A percentile compares a stretch with the other conserved stretches of the same genome.
These are phyloP conservation scores for Trachelus tabidus DNA, from an alignment of 2,888 invertebrate genomes.

Conservation along the genomic window DNA sequence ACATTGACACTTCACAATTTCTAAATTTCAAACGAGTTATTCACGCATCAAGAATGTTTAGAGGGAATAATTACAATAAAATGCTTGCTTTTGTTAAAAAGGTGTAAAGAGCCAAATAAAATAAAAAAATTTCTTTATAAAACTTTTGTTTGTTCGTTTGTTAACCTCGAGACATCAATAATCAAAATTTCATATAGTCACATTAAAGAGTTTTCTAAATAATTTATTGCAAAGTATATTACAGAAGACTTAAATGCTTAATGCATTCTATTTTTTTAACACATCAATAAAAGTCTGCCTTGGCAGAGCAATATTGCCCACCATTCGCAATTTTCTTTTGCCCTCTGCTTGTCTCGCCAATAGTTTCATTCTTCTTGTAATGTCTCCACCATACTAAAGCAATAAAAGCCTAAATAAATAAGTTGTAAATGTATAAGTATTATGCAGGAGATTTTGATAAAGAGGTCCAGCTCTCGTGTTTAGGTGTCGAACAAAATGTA, in stretches of 20 bases:
- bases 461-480: neutral
- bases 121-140: neutral
- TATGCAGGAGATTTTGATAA: neutral
- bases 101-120: neutral
- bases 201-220: neutral
- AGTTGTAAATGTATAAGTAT: neutral
- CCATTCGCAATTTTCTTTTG: conserved; percentile 91
- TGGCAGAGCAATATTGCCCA: conserved; percentile 92
- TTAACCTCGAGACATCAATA: neutral
- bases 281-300: conserved; percentile 94
- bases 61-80: too few species aligned
- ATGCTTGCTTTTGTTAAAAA: too few species aligned
- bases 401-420: conserved; percentile 21
- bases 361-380: conserved; percentile 89
- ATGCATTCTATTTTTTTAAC: conserved; percentile 74
- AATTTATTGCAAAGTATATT: neutral
- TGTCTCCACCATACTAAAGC: conserved; percentile 89
- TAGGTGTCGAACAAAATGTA: neutral
- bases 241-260: neutral
- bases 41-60: too few species aligned
- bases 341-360: conserved; percentile 91
- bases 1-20: neutral
- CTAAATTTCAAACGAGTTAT: too few species aligned
- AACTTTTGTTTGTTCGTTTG: neutral
- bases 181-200: neutral